These are phyloP conservation scores for Bacillus rossius DNA, from an alignment of 1,140 invertebrate genomes.

Conservation along the genomic window DNA sequence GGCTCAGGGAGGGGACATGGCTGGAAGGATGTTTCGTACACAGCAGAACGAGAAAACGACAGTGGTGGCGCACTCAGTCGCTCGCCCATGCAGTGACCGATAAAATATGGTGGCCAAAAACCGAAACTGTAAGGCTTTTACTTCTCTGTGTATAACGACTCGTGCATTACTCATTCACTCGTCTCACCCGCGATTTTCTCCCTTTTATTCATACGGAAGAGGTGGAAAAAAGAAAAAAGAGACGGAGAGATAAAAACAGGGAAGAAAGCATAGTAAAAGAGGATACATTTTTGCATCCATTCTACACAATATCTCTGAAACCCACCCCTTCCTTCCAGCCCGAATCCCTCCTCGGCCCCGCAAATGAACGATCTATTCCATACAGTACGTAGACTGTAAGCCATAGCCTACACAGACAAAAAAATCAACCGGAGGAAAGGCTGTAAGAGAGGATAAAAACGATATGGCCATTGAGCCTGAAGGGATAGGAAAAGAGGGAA, in stretches of 20 bases:
- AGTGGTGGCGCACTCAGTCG: slow-evolving; percentile 1
- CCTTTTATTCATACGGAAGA: not conserved
- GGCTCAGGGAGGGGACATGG: not conserved
- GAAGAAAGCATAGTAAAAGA: not conserved
- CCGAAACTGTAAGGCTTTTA: slow-evolving; percentile 4
- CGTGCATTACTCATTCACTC: slow-evolving; percentile 8
- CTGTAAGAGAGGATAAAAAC: slow-evolving; percentile 11
- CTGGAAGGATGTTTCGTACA: too few relatives aligned
- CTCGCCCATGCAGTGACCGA: slow-evolving; percentile 11
- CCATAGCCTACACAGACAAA: not conserved
- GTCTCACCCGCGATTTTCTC: too few relatives aligned
- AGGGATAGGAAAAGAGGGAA: slow-evolving; percentile 6
- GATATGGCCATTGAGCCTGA: slow-evolving; percentile 12
- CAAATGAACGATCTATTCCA: slow-evolving; percentile 12
- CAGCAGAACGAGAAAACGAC: not conserved
- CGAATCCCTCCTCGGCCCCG: not conserved
- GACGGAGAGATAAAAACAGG: slow-evolving; percentile 6
- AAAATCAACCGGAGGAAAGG: slow-evolving; percentile 7
- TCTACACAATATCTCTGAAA: slow-evolving; percentile 10
- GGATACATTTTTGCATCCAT: slow-evolving; percentile 12
- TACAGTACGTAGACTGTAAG: slow-evolving; percentile 2
- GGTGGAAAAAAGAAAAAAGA: not conserved
- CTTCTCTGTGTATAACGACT: slow-evolving; percentile 7
- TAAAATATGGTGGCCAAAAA: slow-evolving; percentile 13
- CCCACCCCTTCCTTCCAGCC: not conserved